These are phyloP conservation scores for Noctuana brunneofusca DNA, from an alignment of 2,888 invertebrate genomes.

Conservation along the genomic window DNA sequence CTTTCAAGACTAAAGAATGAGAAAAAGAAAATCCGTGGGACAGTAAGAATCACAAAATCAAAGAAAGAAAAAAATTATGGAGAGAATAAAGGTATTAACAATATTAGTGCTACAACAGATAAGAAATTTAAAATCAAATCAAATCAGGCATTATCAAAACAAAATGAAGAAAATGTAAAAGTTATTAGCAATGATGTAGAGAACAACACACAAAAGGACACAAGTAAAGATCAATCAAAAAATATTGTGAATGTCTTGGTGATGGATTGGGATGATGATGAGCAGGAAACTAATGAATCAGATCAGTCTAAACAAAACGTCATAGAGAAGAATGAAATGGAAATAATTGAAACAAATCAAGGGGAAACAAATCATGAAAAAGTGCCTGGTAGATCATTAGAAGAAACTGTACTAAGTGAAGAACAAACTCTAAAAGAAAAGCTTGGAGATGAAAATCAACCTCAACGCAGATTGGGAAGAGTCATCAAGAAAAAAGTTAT, in stretches of 20 bases:
- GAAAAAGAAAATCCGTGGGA: slow-evolving; percentile 36
- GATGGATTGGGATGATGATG: slow-evolving; percentile 80
- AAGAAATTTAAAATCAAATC: slow-evolving; percentile 32
- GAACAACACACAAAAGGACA: slow-evolving; percentile 35
- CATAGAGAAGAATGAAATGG: slow-evolving; percentile 44
- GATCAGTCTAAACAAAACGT: slow-evolving; percentile 36
- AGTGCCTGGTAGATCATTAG: slow-evolving; percentile 43
- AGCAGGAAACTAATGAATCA: slow-evolving; percentile 51
- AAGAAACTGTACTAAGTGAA: slow-evolving; percentile 55
- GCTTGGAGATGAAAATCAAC: slow-evolving; percentile 59
- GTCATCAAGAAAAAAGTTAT: slow-evolving; percentile 89
- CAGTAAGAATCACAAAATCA: slow-evolving; percentile 35
- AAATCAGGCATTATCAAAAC: slow-evolving; percentile 39
- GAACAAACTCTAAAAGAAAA: slow-evolving; percentile 51
- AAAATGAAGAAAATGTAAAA: slow-evolving; percentile 38
- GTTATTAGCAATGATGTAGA: slow-evolving; percentile 36
- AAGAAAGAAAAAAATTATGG: slow-evolving; percentile 37
- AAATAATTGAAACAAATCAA: slow-evolving; percentile 45
- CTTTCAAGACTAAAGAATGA: slow-evolving; percentile 57
- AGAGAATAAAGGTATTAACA: slow-evolving; percentile 34
- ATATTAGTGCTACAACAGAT: slow-evolving; percentile 42
- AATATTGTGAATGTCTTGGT: slow-evolving; percentile 79
- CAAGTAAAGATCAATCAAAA: slow-evolving; percentile 45
- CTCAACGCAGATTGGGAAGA: slow-evolving; percentile 72
- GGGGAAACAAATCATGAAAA: slow-evolving; percentile 48